Base-by-base conservation (phyloP, 2,888 invertebrate genomes). In the Crematogaster levior region DNA sequence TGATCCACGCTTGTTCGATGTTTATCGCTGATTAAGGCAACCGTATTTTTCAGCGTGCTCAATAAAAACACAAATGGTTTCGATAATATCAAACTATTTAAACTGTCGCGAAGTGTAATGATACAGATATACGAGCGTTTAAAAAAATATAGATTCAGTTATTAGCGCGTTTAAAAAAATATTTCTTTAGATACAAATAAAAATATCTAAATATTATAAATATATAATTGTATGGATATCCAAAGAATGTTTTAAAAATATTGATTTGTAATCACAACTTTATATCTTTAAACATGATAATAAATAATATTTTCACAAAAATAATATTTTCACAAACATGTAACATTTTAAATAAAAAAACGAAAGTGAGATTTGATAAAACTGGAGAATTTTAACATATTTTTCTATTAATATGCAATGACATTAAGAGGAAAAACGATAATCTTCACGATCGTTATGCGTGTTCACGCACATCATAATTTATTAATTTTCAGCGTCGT, bases 401-500 rank as follows among this genome's bases (percentile, higher is more conserved):
- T n/a, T 43, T 51, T 58, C 48, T 48, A n/a, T 40, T 21, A 58
- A 53, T 34, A 43, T 53, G 27, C 30, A 61, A 46, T 61, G 58
- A 82, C 65, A 70, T 63, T 58, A 30, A 84, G 82, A 72, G 72
- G 68, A 70, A 63, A 40, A 40, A 10, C 53, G 51, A 86, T 83
- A 77, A 86, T 84, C 83, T 85, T 12, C 82, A 81, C 82, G 72
- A 84, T 86, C 85, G 85, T 91, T 87, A 88, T n/a, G n/a, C n/a
- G n/a, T 81, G 85, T 61, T 77, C 85, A 82, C 79, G 82, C 82
- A 73, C 73, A 75, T 75, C 86, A 89, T 91, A 92, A 92, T 93
- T 90, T 90, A 91, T 92, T 90, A 89, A 92, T 92, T 92, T 87
- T 83, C 81, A 68, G 66, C 60, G 82, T 82, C 86, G 86, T 84